Base-by-base conservation (phyloP, 1,140 invertebrate species). In the Macrostomum lignano region DNA sequence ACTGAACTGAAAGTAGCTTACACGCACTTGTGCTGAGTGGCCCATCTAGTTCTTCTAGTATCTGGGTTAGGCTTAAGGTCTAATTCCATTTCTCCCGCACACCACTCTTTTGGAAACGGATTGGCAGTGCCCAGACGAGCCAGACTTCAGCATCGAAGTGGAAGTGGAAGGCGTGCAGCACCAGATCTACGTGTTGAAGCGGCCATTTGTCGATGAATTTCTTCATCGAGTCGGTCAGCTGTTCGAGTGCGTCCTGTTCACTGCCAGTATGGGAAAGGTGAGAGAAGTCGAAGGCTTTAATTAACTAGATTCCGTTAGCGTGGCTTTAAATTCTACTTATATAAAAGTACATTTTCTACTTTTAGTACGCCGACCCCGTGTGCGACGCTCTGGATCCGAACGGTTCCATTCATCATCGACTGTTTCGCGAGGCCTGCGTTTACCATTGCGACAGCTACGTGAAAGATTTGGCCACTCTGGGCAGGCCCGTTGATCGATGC, bases 381-480 rank as follows among this genome's bases (percentile, higher is more conserved):
- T 84, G 86, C 29, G 84, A 98, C 65, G 65, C 96, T 41, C 62
- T 98, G 38, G 91, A 98, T 61, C 76, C 74, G 64, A 88, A 82
- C 78, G 77, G 75, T 49, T 82, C 94, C 32, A 93, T 96, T 64
- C 69, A 81, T 40, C 70, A 78, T 41, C 69, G 91, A 47, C 64
- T 98, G 45, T 98, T 98, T 67, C 70, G 91, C 56, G 91, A 98
- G 67, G 91, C 86, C 38, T 98, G 91, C 66, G 84, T 94, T 57
- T 94, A 88, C 68, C 82, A 94, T 65, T 69, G 79, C 53, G 88
- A 88, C 44, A 96, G 94, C 65, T 98, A 96, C 64, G 86, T 98
- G 42, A 98, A 96, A 66, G 88, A 98, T 67, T 68, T 98, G 43
- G 84, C 84, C 63, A 76, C 79, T 53, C 63, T 98, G 41, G 91